Evolutionary conservation across 1,140 invertebrate species (phyloP), one percentile per base, ranked within the genome.

Genomic region (Amphibalanus amphitrite): DNA sequence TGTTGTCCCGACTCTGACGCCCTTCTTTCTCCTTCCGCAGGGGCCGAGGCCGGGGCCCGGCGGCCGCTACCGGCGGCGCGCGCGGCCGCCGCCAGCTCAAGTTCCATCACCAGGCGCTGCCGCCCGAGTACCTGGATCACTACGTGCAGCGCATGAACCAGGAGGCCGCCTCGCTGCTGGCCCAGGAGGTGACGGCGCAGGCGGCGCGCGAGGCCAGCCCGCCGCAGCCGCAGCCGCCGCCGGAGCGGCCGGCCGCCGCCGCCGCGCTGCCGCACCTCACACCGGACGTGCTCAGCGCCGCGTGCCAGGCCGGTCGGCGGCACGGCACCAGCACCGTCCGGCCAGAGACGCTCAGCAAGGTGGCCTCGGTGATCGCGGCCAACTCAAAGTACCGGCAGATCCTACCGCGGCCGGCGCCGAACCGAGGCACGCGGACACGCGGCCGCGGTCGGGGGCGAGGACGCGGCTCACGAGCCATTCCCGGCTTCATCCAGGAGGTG

Each of bases 61-160:
- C 33, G 4, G 33, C 33, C n/a, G n/a, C n/a, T n/a, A n/a, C n/a
- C 33, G 15, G 33, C 33, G 47, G 47, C 47, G 20, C 47, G 47
- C 47, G 47, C 17, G 47, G 47, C 17, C 47, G 47, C 17, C 47
- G 47, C 47, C 47, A 59, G 77, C 80, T 91, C 15, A 89, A 90
- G 76, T 91, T 91, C 76, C 89, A 91, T 75, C 89, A 91, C 75
- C 89, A 90, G 78, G 89, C 89, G 0, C 78, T 91, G 65, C 89
- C 89, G 0, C 86, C 88, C 0, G 89, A 90, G 75, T 91, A 90
- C 75, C 81, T 90, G 40, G 87, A 89, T 76, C 89, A 90, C 76
- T 90, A 89, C 80, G 88, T 89, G 77, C 86, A 88, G 23, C 85
- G 86, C 0, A 79, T 88, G n/a, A 84, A 85, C 64, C 85, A 82